Evolutionary conservation across 2,888 invertebrate species (phyloP).

Genomic region (Laspeyria flexula): DNA sequence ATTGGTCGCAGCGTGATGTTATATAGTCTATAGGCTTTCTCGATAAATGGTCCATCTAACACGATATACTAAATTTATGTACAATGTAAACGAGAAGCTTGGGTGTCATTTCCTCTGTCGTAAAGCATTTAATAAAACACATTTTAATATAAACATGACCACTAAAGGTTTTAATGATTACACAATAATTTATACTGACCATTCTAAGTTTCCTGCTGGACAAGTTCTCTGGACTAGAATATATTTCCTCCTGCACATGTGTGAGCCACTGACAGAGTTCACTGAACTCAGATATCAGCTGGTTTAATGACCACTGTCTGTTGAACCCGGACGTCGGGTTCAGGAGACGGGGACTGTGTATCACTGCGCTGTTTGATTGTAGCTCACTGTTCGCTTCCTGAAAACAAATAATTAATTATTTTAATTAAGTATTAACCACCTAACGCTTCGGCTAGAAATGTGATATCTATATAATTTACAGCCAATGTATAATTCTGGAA

Average conservation of each 20-base stretch:
- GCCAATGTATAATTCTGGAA: too few species aligned
- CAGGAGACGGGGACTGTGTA: constrained; percentile 65
- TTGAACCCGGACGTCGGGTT: constrained; percentile 73
- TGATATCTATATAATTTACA: too few species aligned
- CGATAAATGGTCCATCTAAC: too few species aligned
- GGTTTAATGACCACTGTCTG: constrained; percentile 90
- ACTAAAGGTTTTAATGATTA: too few species aligned
- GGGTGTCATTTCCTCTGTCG: too few species aligned
- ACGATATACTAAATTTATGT: too few species aligned
- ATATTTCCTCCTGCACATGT: constrained; percentile 91
- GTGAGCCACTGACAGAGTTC: constrained; percentile 93
- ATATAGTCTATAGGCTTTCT: too few species aligned
- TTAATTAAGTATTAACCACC: too few species aligned
- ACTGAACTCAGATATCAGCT: constrained; percentile 92
- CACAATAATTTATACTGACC: constrained; percentile 70
- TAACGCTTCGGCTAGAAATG: too few species aligned
- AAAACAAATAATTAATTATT: constrained; percentile 52
- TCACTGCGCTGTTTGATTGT: constrained; percentile 87
- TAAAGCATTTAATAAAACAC: too few species aligned
- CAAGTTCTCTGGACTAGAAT: constrained; percentile 90
- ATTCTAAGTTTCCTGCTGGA: constrained; percentile 89
- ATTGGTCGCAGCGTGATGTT: too few species aligned
- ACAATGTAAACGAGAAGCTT: too few species aligned
- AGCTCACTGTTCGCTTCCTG: constrained; percentile 93
- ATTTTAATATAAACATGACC: constrained; percentile 10